Evolutionary conservation across 2,113 vertebrate genomes (phyloP).

Genomic region (Triplophysa tibetana): DNA sequence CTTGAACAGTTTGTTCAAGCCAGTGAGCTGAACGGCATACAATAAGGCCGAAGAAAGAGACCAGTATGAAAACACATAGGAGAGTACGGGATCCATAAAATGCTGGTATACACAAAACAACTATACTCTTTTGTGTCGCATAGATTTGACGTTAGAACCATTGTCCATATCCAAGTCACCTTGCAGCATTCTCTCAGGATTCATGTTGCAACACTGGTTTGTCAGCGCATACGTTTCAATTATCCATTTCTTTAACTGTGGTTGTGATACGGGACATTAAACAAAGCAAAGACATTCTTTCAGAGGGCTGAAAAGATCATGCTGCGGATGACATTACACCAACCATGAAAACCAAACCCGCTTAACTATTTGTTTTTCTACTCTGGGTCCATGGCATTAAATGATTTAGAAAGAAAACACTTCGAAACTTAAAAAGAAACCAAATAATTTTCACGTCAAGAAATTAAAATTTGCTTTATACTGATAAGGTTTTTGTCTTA

Average conservation of each 20-base stretch:
- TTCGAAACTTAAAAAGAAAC: too few relatives aligned
- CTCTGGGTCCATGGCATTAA: too few relatives aligned
- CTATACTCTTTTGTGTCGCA: background rate
- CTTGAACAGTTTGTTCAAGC: background rate
- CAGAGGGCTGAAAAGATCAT: background rate
- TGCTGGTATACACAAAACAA: background rate
- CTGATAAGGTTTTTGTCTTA: too few relatives aligned
- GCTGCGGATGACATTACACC: background rate
- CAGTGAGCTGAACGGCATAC: too few relatives aligned
- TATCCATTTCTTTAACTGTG: background rate
- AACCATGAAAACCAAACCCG: background rate
- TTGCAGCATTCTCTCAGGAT: constrained; percentile 3
- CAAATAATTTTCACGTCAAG: too few relatives aligned
- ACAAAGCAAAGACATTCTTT: constrained; percentile 5
- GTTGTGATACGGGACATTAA: background rate
- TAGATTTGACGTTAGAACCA: background rate
- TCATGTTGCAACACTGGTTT: constrained; percentile 31
- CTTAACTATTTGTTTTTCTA: background rate
- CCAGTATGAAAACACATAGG: background rate
- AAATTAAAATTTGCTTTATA: too few relatives aligned
- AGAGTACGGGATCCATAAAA: background rate
- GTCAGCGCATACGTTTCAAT: background rate
- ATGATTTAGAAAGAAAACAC: too few relatives aligned
- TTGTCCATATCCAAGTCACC: constrained; percentile 1
- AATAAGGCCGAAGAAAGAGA: background rate